phyloP scores from a whole-genome alignment of 2,888 invertebrate species.

The Netelia fuscicornis region DNA sequence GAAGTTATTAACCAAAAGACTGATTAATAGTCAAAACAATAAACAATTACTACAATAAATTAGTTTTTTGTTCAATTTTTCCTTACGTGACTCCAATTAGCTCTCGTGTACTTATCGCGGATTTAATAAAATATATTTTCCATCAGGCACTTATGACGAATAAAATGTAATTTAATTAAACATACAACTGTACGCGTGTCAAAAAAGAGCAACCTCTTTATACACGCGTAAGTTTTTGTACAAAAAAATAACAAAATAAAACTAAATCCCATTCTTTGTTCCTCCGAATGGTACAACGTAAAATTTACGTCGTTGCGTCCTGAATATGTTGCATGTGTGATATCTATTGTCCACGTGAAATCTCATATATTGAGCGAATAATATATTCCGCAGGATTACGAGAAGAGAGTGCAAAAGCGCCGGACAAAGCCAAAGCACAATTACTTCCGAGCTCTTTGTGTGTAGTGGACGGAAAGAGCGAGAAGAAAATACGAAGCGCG shows the following conservation, averaged over 20 bases:
- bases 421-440: slow-evolving; percentile 65
- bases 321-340: neutral
- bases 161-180: too few species aligned
- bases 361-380: slow-evolving; percentile 60
- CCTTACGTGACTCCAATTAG: neutral
- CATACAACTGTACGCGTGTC: too few species aligned
- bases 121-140: too few species aligned
- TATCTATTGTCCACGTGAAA: slow-evolving; percentile 54
- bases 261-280: too few species aligned
- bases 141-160: too few species aligned
- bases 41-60: too few species aligned
- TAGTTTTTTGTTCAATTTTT: too few species aligned
- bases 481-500: slow-evolving; percentile 8
- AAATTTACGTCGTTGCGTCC: neutral
- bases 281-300: neutral
- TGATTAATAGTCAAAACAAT: too few species aligned
- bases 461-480: slow-evolving; percentile 14
- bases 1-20: too few species aligned
- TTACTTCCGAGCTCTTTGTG: slow-evolving; percentile 66
- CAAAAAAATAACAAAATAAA: too few species aligned
- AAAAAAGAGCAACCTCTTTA: too few species aligned
- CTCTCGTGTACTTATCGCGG: neutral
- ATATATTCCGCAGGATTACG: slow-evolving; percentile 55
- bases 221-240: too few species aligned
- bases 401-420: slow-evolving; percentile 51